Conservation (phyloP, 2,113 vertebrate species). For the Strix aluco region DNA sequence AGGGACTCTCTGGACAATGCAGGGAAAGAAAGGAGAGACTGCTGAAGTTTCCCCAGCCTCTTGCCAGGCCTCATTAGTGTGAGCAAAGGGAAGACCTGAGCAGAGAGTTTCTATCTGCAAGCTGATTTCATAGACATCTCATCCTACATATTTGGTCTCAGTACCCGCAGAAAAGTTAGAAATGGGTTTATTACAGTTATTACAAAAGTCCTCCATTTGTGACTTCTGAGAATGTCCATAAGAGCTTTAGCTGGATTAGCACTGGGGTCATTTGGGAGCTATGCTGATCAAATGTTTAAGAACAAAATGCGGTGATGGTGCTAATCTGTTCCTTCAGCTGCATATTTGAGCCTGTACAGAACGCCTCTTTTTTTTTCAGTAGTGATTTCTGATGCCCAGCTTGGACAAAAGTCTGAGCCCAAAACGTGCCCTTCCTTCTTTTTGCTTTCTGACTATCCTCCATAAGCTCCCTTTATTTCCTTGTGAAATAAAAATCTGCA, state of each 20-base stretch:
- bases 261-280: neutral
- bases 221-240: neutral
- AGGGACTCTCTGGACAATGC: neutral
- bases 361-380: neutral
- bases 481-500: neutral
- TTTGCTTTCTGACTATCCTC: neutral
- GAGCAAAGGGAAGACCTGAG: neutral
- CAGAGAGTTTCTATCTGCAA: neutral
- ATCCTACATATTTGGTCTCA: neutral
- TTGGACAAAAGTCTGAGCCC: neutral
- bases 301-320: neutral
- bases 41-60: neutral
- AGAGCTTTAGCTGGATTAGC: neutral
- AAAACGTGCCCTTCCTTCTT: neutral
- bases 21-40: neutral
- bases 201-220: neutral
- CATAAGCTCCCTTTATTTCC: neutral
- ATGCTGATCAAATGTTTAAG: neutral
- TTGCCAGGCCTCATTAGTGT: neutral
- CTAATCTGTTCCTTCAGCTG: neutral
- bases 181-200: neutral
- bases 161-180: neutral
- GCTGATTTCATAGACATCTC: neutral
- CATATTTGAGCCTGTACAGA: neutral
- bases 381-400: neutral